A percentile compares a stretch with the other conserved stretches of the same genome.
These are phyloP conservation scores for Quiscalus mexicanus DNA, from an alignment of 2,113 vertebrate genomes.

Conservation along the genomic window DNA sequence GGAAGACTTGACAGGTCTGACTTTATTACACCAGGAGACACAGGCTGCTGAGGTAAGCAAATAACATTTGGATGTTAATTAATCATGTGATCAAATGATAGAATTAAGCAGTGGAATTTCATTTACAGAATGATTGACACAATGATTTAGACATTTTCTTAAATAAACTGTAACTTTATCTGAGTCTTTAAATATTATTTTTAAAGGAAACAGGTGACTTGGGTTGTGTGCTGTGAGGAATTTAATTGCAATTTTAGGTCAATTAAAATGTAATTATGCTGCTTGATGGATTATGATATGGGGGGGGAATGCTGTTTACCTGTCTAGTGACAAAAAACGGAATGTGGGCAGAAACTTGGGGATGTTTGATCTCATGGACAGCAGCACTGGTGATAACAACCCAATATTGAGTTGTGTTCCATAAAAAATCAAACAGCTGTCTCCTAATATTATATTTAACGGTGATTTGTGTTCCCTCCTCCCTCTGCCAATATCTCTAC, in stretches of 20 bases:
- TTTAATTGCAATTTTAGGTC: neutral
- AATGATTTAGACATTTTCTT: neutral
- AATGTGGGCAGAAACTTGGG: neutral
- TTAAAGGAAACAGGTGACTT: neutral
- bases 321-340: neutral
- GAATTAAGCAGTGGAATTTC: neutral
- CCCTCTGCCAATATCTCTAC: neutral
- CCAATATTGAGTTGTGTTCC: neutral
- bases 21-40: slow-evolving; percentile 94
- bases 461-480: neutral
- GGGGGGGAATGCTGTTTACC: neutral
- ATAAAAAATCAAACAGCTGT: neutral
- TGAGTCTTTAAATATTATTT: neutral
- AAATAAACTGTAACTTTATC: neutral
- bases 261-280: neutral
- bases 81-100: neutral
- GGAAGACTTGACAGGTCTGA: slow-evolving; percentile 96
- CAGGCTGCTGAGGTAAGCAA: slow-evolving; percentile 94
- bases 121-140: neutral
- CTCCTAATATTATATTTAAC: neutral
- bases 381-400: neutral
- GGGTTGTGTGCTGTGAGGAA: neutral
- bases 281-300: neutral
- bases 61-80: neutral
- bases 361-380: neutral